phyloP scores from a whole-genome alignment of 2,888 invertebrate species.

The Drosophila peninsularis region DNA sequence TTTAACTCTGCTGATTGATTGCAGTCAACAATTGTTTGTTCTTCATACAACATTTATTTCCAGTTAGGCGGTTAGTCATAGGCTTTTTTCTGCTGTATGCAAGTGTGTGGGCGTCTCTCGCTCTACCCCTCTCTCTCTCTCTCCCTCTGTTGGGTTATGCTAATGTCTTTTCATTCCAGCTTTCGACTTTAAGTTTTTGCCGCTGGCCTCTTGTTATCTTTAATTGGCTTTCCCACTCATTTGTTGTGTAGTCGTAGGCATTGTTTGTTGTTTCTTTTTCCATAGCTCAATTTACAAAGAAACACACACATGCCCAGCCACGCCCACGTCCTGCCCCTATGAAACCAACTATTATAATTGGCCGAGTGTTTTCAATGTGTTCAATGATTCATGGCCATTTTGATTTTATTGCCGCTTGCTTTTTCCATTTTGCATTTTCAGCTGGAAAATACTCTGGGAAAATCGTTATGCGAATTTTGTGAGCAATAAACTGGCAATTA shows the following conservation, averaged over 20 bases:
- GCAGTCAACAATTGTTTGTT: conserved; percentile 81
- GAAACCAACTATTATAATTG: conserved; percentile 65
- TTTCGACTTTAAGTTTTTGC: conserved; percentile 39
- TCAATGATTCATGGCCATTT: conserved; percentile 74
- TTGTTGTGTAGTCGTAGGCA: conserved; percentile 60
- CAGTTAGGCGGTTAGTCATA: conserved; percentile 62
- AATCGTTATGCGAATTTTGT: conserved; percentile 20
- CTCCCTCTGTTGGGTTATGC: conserved; percentile 58
- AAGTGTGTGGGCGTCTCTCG: not conserved
- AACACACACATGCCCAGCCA: conserved; percentile 6
- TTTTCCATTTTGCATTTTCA: conserved; percentile 17
- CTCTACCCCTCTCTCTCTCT: not conserved
- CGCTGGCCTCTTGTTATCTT: conserved; percentile 70
- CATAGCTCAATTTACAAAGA: conserved; percentile 57
- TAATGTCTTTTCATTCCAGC: conserved; percentile 52
- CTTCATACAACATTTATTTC: conserved; percentile 76
- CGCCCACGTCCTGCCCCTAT: conserved; percentile 16
- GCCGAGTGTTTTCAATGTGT: conserved; percentile 61
- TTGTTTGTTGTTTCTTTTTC: conserved; percentile 31
- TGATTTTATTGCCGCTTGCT: conserved; percentile 58
- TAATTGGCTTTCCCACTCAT: conserved; percentile 72
- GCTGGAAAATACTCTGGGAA: not conserved
- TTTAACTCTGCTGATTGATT: conserved; percentile 80
- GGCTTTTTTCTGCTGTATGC: conserved; percentile 20
- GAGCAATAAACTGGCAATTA: conserved; percentile 47